Conservation (phyloP, 2,113 vertebrate species). For the Falcunculus frontatus region DNA sequence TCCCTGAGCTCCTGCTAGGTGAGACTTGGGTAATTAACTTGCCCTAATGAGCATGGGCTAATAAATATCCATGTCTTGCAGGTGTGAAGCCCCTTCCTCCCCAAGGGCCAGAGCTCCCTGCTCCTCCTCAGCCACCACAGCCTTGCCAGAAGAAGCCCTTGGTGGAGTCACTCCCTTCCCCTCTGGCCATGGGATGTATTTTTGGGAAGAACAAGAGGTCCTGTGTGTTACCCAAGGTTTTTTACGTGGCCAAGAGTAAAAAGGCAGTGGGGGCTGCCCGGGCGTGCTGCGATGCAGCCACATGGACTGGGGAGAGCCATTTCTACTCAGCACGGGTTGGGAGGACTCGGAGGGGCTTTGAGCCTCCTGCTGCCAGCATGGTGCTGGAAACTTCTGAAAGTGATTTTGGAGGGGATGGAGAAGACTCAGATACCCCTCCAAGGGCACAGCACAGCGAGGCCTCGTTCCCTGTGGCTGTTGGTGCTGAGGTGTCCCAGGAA, state of each 20-base stretch:
- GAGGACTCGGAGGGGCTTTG: not conserved
- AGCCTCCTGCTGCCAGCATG: not conserved
- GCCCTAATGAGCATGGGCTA: not conserved
- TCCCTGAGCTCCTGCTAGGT: not conserved
- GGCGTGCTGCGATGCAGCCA: not conserved
- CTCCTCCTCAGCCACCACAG: not conserved
- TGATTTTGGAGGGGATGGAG: rapidly evolving
- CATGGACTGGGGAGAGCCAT: not conserved
- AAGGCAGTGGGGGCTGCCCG: rapidly evolving
- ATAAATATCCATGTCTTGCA: not conserved
- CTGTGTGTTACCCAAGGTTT: not conserved
- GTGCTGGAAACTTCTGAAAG: not conserved
- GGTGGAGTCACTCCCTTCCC: too few species aligned
- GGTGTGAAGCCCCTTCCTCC: not conserved
- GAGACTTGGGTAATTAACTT: not conserved
- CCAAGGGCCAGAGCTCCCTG: not conserved
- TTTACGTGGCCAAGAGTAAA: not conserved
- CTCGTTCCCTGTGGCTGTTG: rapidly evolving
- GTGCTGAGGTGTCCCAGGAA: not conserved
- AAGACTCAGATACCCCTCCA: too few species aligned
- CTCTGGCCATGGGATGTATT: slow-evolving; percentile 4
- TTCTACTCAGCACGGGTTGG: not conserved
- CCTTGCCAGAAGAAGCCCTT: not conserved
- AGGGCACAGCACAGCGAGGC: rapidly evolving
- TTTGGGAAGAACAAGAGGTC: slow-evolving; percentile 13